Base-by-base conservation (phyloP, 2,797 vertebrate species). In the Syngnathus acus region DNA sequence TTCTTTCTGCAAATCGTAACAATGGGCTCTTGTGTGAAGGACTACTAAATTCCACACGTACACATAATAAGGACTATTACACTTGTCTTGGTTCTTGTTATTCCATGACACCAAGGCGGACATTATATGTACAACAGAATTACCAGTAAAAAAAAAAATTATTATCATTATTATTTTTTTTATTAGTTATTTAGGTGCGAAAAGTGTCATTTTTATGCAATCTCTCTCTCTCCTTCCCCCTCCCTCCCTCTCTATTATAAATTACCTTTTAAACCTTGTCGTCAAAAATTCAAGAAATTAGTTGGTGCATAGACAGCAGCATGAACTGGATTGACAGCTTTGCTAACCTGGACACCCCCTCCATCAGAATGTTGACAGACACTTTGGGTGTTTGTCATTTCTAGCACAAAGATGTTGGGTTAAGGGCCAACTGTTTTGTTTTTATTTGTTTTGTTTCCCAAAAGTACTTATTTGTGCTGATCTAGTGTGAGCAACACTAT, bases 391-490 rank as follows among this genome's bases (percentile, higher is more conserved):
- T 86, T 82, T 82, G 82, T 88, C 87, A 79, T 87, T 84, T 86
- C 84, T 83, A 81, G 78, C 77, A 83, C 71, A 82, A 80, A 74
- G 76, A 70, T 87, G 82, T 87, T 76, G 78, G 87, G 90, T 86
- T 84, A 68, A 53, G 73, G 84, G 88, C 89, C 91, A 92, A 87
- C 80, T 86, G 86, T 90, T 89, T 89, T 85, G 90, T 89, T 89
- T 85, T 89, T 86, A 8, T 89, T 85, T 89, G 85, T 17, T 89
- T 85, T 89, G 85, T 16, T 69, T 68, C 84, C 82, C 83, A 82
- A 89, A 89, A 90, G 87, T 88, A 85, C 87, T 87, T 78, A 90
- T 91, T 90, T 91, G 86, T 91, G 88, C 86, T 88, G 91, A 85
- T 89, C 86, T 75, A 60, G 79, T 78, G 82, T 83, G 86, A 79